phyloP scores from a whole-genome alignment of 2,888 invertebrate species.

The Machimus atricapillus region DNA sequence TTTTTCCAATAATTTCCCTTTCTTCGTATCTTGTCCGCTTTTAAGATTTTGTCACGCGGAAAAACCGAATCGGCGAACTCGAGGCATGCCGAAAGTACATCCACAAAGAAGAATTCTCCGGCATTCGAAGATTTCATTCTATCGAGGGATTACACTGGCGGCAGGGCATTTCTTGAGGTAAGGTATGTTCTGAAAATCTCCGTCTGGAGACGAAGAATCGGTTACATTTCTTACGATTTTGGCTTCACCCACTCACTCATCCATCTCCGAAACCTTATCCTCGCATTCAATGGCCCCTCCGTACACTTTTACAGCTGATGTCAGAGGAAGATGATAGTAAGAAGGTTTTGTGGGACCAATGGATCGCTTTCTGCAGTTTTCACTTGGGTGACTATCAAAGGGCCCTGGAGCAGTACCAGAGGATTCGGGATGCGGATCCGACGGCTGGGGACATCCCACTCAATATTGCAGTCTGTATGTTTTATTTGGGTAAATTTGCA shows the following conservation, averaged over 20 bases:
- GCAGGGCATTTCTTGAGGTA: slow-evolving; percentile 91
- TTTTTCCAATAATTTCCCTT: background rate
- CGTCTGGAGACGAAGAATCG: background rate
- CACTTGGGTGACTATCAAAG: slow-evolving; percentile 93
- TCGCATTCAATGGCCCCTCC: background rate
- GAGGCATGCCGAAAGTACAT: slow-evolving; percentile 52
- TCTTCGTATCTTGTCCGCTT: slow-evolving; percentile 43
- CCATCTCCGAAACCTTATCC: background rate
- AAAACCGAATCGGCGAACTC: slow-evolving; percentile 74
- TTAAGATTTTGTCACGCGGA: slow-evolving; percentile 80
- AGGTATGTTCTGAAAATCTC: background rate
- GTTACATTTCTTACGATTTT: background rate
- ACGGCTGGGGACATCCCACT: slow-evolving; percentile 71
- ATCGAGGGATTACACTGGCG: slow-evolving; percentile 93
- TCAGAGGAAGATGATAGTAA: slow-evolving; percentile 52
- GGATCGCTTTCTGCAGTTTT: slow-evolving; percentile 96
- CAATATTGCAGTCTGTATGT: slow-evolving; percentile 93
- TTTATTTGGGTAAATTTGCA: slow-evolving; percentile 79
- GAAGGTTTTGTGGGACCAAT: slow-evolving; percentile 69
- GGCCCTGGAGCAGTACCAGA: slow-evolving; percentile 76
- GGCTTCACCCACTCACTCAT: background rate
- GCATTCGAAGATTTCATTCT: slow-evolving; percentile 89
- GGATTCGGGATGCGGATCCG: slow-evolving; percentile 65
- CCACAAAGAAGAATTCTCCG: slow-evolving; percentile 68
- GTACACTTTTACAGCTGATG: background rate